Evolutionary conservation across 1,140 invertebrate species (phyloP), one percentile per base, ranked within the genome.

Genomic region (Helicoverpa zea): DNA sequence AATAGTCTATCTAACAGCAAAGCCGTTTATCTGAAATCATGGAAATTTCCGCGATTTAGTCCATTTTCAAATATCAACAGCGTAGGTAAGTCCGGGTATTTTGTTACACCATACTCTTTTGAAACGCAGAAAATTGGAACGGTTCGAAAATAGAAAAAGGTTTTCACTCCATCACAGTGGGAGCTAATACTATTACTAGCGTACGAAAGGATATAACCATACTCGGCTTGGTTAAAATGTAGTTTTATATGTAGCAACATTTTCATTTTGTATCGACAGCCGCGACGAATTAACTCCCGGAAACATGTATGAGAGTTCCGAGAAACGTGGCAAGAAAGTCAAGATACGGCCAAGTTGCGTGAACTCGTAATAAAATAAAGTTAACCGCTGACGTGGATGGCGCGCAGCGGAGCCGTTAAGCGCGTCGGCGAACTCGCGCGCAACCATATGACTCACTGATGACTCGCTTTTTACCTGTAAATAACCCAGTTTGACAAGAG

Each of bases 311-410:
- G 54, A 84, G 88, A 88, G 83, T 90, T 88, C 64, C 51, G 63
- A 78, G 84, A 82, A 82, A 85, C 85, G 84, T 88, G 84, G 86
- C 81, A 83, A 74, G 88, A 83, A 86, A 88, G 83, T 85, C 83
- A 89, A 84, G 85, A 86, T 81, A 82, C 80, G 72, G 35, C 23
- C 51, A 82, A 86, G 84, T 88, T 86, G 78, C 79, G 83, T 83
- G 73, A 84, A 87, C 83, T 87, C 80, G 83, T 87, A 88, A 88
- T 85, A 86, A 86, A 88, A 87, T 86, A 86, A 87, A 87, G 78
- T 86, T 83, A 78, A 58, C 64, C 68, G 76, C 68, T 83, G 75
- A 84, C 73, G 54, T 72, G 30, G 80, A 51, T 70, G 43, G 14
- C 56, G 56, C 75, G 54, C 35, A 9, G 78, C 81, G 70, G 35